A percentile compares a stretch with the other conserved stretches of the same genome.
Evolutionary conservation across 2,888 invertebrate genomes (phyloP).

Genomic region (Oscheius sp.): DNA sequence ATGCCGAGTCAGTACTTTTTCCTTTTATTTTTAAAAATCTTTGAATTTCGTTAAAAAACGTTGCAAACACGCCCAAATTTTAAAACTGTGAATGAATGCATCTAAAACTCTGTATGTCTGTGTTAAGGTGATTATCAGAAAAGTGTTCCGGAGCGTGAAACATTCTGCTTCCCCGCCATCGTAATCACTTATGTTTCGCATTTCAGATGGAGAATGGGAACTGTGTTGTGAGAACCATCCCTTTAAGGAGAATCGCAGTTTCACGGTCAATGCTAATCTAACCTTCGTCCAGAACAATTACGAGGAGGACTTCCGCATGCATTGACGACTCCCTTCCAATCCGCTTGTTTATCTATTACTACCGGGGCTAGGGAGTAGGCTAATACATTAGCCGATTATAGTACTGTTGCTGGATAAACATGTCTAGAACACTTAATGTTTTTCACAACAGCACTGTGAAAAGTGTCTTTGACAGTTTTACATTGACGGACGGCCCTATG

Average conservation of each 20-base stretch:
- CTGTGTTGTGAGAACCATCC: slow-evolving; percentile 19
- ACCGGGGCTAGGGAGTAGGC: background rate
- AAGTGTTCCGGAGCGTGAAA: too few relatives aligned
- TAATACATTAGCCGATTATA: background rate
- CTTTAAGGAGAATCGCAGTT: slow-evolving; percentile 17
- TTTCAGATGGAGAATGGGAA: slow-evolving; percentile 5
- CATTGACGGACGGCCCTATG: background rate
- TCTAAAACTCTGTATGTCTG: slow-evolving; percentile 5
- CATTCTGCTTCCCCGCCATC: too few relatives aligned
- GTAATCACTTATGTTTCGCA: too few relatives aligned
- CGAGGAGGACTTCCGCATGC: slow-evolving; percentile 5
- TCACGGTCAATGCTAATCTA: slow-evolving; percentile 15
- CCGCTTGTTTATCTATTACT: too few relatives aligned
- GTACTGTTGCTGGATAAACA: background rate
- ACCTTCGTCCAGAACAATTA: slow-evolving; percentile 12
- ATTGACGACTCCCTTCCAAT: background rate
- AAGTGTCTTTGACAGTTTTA: slow-evolving; percentile 28
- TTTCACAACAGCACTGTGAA: background rate
- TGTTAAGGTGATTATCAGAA: too few relatives aligned
- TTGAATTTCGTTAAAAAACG: background rate
- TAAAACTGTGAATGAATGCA: background rate
- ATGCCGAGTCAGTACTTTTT: slow-evolving; percentile 11
- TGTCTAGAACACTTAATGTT: background rate
- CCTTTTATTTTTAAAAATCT: slow-evolving; percentile 3
- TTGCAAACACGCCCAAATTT: background rate